Conservation (phyloP, 1,140 invertebrate genomes). For the Amyelois transitella region DNA sequence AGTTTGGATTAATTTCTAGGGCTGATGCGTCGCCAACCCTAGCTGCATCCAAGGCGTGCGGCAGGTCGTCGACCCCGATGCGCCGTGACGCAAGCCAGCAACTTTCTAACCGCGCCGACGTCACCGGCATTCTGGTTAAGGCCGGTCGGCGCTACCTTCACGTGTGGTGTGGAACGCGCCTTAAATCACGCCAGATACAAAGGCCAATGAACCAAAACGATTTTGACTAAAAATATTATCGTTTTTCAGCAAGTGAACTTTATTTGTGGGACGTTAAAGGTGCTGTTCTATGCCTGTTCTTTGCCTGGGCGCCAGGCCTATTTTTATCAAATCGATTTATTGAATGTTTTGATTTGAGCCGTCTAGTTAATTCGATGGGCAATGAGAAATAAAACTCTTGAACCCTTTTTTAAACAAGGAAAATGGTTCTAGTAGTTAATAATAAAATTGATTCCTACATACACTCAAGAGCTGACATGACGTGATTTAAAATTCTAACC, state of each 20-base stretch:
- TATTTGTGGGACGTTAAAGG: neutral
- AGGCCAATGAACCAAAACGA: conserved; percentile 3
- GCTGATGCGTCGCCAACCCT: conserved; percentile 4
- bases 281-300: neutral
- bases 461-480: no score
- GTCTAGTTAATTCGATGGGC: neutral
- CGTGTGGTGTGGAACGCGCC: neutral
- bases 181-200: conserved; percentile 2
- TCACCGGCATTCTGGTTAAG: conserved; percentile 35
- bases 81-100: conserved; percentile 41
- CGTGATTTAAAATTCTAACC: neutral
- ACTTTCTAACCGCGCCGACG: conserved; percentile 53
- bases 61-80: conserved; percentile 36
- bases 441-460: no score
- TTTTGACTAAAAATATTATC: neutral
- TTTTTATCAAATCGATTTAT: neutral
- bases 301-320: neutral
- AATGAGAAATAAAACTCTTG: neutral
- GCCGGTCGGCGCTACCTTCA: conserved; percentile 23
- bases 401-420: neutral
- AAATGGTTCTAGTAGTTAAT: neutral
- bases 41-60: conserved; percentile 15
- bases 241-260: neutral
- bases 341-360: neutral
- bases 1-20: neutral